Conservation (phyloP, 53 echinoderm and acorn worm species). For the Echinarachnius parma region DNA sequence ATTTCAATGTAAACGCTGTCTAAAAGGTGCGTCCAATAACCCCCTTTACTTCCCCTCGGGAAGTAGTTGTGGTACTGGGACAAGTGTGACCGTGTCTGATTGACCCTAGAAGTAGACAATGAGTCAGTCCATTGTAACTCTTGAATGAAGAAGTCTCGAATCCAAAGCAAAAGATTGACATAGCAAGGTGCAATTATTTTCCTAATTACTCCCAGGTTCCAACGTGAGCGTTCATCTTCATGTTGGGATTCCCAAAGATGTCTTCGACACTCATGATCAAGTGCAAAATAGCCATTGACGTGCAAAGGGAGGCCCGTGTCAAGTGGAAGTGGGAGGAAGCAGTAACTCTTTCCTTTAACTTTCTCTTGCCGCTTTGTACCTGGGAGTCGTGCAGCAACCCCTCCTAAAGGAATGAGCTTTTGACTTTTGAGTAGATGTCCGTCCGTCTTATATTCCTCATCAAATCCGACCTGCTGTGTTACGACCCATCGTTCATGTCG, state of each 20-base stretch:
- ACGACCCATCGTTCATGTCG: conserved; percentile 64
- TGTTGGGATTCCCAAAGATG: conserved; percentile 55
- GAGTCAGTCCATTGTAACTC: not conserved
- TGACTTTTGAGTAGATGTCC: too few species aligned
- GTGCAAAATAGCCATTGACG: conserved; percentile 68
- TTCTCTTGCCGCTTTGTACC: too few species aligned
- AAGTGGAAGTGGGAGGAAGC: conserved; percentile 82
- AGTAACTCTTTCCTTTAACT: conserved; percentile 74
- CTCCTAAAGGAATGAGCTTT: conserved; percentile 70
- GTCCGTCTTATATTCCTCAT: not conserved
- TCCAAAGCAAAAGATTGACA: conserved; percentile 30
- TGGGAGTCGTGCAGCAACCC: conserved; percentile 66
- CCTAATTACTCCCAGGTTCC: conserved; percentile 55
- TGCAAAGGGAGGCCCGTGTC: conserved; percentile 55
- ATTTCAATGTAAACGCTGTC: not conserved
- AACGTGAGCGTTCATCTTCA: conserved; percentile 37
- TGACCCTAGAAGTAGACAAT: not conserved
- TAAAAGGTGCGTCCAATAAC: not conserved
- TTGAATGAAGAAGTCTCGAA: conserved; percentile 4
- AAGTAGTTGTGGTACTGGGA: too few species aligned
- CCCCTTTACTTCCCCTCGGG: too few species aligned
- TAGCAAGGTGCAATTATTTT: conserved; percentile 66
- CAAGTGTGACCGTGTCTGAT: not conserved
- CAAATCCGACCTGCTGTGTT: conserved; percentile 64
- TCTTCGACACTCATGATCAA: conserved; percentile 71